Evolutionary conservation across 2,113 vertebrate genomes (phyloP).

Genomic region (Thymallus thymallus): DNA sequence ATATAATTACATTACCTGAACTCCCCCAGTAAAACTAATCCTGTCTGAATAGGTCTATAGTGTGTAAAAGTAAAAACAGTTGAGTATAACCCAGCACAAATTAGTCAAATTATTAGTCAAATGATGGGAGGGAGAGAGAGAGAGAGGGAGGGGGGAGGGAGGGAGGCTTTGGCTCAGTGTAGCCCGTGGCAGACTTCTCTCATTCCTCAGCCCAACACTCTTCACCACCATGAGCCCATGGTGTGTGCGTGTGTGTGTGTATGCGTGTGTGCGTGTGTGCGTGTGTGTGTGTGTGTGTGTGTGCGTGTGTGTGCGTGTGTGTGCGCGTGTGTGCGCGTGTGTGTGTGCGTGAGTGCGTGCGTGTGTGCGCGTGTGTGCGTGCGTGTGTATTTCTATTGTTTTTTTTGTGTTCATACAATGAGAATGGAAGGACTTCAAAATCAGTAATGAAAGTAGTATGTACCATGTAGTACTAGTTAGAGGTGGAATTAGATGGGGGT

Average conservation of each 20-base stretch:
- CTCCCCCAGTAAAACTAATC: too few species aligned
- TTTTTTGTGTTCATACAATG: too few species aligned
- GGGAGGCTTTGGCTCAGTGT: conserved; percentile 85
- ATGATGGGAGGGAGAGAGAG: not conserved
- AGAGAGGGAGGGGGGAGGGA: conserved; percentile 49
- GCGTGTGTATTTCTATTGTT: not conserved
- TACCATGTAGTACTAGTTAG: conserved; percentile 12
- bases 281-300: too few species aligned
- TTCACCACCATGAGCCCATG: conserved; percentile 67
- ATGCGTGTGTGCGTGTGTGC: not conserved
- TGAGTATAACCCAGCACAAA: not conserved
- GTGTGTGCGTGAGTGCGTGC: not conserved
- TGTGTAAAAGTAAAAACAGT: not conserved
- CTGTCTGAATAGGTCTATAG: too few species aligned
- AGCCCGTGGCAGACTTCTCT: conserved; percentile 89
- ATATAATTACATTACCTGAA: too few species aligned
- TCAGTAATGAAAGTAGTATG: conserved; percentile 43
- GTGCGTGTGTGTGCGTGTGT: not conserved
- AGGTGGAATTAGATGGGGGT: too few species aligned
- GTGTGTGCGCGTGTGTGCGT: too few species aligned
- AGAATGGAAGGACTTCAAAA: too few species aligned
- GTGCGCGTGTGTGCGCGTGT: conserved; percentile 4
- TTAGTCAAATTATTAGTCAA: not conserved
- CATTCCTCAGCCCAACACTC: conserved; percentile 84
- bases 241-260: conserved; percentile 4